These are phyloP conservation scores for Drosophila kambysellisi DNA, from an alignment of 2,888 invertebrate species.

Conservation along the genomic window DNA sequence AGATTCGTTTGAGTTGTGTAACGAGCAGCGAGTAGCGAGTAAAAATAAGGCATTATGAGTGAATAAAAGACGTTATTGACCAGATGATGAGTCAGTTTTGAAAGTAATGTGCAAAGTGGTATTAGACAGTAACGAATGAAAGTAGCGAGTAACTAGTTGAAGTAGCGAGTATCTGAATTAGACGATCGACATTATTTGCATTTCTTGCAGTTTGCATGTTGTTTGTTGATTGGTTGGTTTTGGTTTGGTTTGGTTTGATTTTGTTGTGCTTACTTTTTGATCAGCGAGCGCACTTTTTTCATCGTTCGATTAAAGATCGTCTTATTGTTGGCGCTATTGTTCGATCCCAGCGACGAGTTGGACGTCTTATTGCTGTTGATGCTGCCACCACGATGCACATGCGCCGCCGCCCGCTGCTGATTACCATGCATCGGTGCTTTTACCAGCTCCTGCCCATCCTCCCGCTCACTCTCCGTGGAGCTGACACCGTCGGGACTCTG, in stretches of 20 bases:
- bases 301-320: conserved; percentile 95
- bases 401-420: conserved; percentile 79
- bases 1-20: conserved; percentile 53
- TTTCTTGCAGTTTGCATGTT: conserved; percentile 30
- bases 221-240: conserved; percentile 7
- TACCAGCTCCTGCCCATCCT: conserved; percentile 74
- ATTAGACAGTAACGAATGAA: conserved; percentile 39
- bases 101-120: conserved; percentile 9
- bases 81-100: conserved; percentile 23
- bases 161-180: conserved; percentile 35
- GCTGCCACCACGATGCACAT: conserved; percentile 79
- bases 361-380: conserved; percentile 74
- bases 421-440: conserved; percentile 50
- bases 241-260: conserved; percentile 9
- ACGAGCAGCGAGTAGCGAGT: conserved; percentile 46
- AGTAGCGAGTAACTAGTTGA: conserved; percentile 39
- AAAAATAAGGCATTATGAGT: conserved; percentile 34
- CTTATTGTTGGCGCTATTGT: conserved; percentile 87
- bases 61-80: conserved; percentile 32
- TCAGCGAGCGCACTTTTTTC: conserved; percentile 92
- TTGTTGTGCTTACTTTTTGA: conserved; percentile 85
- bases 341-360: conserved; percentile 73
- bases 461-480: conserved; percentile 84
- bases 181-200: conserved; percentile 28
- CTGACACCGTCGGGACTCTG: conserved; percentile 85